Percentiles rank a stretch among this genome's conserved stretches.
These are phyloP conservation scores for Galerucella nymphaeae DNA, from an alignment of 2,888 invertebrate genomes.

Conservation along the genomic window DNA sequence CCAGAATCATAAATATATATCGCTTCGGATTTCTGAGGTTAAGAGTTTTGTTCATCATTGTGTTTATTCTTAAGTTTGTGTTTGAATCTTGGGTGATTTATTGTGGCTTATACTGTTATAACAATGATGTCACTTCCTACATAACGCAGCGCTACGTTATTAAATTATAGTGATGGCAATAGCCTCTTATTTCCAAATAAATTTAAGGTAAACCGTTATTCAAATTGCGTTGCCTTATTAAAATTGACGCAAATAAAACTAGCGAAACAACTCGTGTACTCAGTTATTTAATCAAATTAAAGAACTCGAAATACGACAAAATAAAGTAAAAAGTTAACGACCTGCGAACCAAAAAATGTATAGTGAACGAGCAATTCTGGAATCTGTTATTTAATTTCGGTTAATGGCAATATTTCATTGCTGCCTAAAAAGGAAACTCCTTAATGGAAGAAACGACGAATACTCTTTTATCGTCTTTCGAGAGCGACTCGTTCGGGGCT, in stretches of 20 bases:
- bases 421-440: background rate
- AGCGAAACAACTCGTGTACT: background rate
- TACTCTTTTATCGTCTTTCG: background rate
- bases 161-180: too few relatives aligned
- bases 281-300: constrained; percentile 29
- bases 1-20: too few relatives aligned
- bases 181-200: too few relatives aligned
- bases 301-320: constrained; percentile 15
- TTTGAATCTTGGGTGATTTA: too few relatives aligned
- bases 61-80: too few relatives aligned
- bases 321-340: constrained; percentile 31
- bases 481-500: background rate
- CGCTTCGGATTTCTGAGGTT: too few relatives aligned
- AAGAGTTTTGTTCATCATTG: too few relatives aligned
- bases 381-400: constrained; percentile 26
- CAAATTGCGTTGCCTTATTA: too few relatives aligned
- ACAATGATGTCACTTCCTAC: too few relatives aligned
- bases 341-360: constrained; percentile 23
- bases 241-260: constrained; percentile 7
- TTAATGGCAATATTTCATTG: constrained; percentile 19
- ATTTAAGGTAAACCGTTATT: too few relatives aligned
- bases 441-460: constrained; percentile 1
- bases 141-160: too few relatives aligned
- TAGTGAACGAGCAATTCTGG: constrained; percentile 27
- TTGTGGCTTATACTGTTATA: too few relatives aligned